phyloP scores from a whole-genome alignment of 2,888 invertebrate genomes.

The Halictus ligatus region DNA sequence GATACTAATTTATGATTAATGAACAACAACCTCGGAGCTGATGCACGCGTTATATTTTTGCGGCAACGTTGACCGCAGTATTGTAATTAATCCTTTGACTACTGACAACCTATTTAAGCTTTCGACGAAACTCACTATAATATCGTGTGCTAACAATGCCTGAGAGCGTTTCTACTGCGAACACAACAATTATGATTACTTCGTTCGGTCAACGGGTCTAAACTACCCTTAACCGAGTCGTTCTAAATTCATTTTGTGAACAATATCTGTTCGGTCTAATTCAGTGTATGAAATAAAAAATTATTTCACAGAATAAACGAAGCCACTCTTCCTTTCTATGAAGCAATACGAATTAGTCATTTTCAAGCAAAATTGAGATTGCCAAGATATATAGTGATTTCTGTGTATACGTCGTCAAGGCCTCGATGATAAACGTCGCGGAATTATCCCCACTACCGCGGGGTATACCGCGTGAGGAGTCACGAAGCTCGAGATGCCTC shows the following conservation, averaged over 20 bases:
- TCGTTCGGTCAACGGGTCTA: not conserved
- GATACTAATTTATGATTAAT: not conserved
- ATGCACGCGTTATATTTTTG: not conserved
- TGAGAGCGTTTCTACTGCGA: not conserved
- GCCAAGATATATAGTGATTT: not conserved
- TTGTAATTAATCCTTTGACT: not conserved
- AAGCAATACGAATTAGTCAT: too few species aligned
- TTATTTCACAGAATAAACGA: too few species aligned
- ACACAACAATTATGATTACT: not conserved
- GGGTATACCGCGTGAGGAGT: too few species aligned
- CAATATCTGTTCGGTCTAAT: not conserved
- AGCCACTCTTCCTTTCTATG: too few species aligned
- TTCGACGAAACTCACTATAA: not conserved
- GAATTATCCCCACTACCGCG: too few species aligned
- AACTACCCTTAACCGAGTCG: not conserved
- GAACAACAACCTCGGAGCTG: not conserved
- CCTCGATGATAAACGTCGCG: too few species aligned
- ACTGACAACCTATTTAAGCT: not conserved
- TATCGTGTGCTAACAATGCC: not conserved
- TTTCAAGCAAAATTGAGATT: not conserved
- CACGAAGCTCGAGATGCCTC: too few species aligned
- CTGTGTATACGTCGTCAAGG: too few species aligned
- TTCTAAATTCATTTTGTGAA: not conserved
- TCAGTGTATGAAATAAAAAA: not conserved
- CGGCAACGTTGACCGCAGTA: not conserved